These are phyloP conservation scores for Rapana venosa DNA, from an alignment of 2,888 invertebrate species.

Conservation along the genomic window DNA sequence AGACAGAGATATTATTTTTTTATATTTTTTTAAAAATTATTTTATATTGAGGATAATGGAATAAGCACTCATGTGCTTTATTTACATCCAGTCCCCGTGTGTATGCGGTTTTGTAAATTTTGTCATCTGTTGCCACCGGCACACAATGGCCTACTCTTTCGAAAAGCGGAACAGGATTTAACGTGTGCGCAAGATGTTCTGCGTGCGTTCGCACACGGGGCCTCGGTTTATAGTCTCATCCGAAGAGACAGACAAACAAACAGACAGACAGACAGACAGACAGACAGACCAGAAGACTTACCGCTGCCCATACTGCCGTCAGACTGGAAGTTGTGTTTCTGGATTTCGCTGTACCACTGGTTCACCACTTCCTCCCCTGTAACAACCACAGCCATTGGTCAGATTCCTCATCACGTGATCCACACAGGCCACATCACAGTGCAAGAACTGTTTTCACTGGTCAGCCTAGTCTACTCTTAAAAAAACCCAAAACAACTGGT, in stretches of 20 bases:
- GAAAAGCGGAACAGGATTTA: no score
- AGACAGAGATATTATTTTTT: no score
- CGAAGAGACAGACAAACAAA: background rate
- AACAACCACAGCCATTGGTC: conserved; percentile 17
- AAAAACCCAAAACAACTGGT: background rate
- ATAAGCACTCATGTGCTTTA: no score
- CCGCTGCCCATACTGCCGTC: conserved; percentile 39
- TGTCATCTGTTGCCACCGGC: no score
- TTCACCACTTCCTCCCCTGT: conserved; percentile 73
- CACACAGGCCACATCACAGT: background rate
- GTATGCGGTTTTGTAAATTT: no score
- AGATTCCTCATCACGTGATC: background rate
- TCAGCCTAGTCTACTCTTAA: background rate
- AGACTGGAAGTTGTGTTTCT: conserved; percentile 50
- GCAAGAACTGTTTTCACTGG: background rate
- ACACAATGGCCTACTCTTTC: no score
- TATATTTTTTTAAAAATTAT: no score
- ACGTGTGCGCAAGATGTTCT: no score
- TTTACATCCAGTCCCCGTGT: no score
- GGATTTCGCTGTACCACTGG: conserved; percentile 77
- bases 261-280: conserved; percentile 15
- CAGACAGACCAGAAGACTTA: background rate
- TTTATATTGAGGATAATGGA: no score
- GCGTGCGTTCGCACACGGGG: no score
- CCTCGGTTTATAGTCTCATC: no score